phyloP scores from a whole-genome alignment of 2,888 invertebrate genomes.

The Mesorhabditis spiculigera region DNA sequence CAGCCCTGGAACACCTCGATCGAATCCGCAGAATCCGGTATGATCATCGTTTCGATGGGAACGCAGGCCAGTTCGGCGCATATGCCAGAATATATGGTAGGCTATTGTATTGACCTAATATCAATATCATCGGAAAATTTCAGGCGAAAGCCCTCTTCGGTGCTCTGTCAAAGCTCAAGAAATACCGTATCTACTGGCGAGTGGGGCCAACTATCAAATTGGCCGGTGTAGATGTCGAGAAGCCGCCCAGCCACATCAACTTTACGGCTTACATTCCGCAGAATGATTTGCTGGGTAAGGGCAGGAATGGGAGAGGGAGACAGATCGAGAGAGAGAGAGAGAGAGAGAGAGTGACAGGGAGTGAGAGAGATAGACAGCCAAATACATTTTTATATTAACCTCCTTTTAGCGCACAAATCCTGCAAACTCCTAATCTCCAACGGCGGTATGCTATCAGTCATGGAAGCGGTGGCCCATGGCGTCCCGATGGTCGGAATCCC shows the following conservation, averaged over 20 bases:
- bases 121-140: no score
- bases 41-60: constrained; percentile 61
- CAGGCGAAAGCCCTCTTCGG: constrained; percentile 38
- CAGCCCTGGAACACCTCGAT: constrained; percentile 56
- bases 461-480: constrained; percentile 54
- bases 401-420: constrained; percentile 42
- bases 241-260: constrained; percentile 51
- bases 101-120: no score
- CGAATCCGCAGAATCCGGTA: constrained; percentile 57
- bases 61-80: constrained; percentile 60
- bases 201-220: constrained; percentile 48
- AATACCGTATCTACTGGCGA: constrained; percentile 54
- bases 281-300: constrained; percentile 51
- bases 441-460: constrained; percentile 53
- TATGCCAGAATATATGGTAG: constrained; percentile 54
- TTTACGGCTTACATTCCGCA: constrained; percentile 56
- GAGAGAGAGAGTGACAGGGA: no score
- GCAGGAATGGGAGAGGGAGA: not conserved
- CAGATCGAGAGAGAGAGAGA: not conserved
- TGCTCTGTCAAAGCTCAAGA: constrained; percentile 43
- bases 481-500: constrained; percentile 56
- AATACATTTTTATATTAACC: no score
- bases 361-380: no score
- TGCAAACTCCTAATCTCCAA: constrained; percentile 52
- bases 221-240: constrained; percentile 39